Percentiles rank a stretch among this genome's conserved stretches.
Evolutionary conservation across 2,113 vertebrate genomes (phyloP).

Genomic region (Apodemus sylvaticus): DNA sequence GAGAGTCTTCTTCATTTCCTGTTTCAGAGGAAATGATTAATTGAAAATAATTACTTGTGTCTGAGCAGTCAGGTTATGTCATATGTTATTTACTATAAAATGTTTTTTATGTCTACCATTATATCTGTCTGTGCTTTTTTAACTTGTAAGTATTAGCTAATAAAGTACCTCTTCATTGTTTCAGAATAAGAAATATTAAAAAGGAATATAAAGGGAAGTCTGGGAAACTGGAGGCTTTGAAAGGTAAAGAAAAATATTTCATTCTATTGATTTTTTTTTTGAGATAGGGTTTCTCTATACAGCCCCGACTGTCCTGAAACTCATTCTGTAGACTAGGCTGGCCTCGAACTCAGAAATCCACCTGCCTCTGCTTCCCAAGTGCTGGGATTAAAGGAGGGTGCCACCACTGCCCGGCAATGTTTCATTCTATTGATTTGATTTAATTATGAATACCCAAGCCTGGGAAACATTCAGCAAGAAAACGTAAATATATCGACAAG

Average conservation of each 20-base stretch:
- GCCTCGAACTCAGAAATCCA: too few species aligned
- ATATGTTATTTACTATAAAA: background rate
- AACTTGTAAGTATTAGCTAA: background rate
- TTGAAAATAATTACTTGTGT: background rate
- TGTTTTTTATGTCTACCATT: background rate
- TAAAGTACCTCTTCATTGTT: conserved; percentile 32
- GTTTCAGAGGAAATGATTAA: background rate
- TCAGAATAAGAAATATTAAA: conserved; percentile 91
- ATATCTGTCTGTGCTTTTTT: background rate
- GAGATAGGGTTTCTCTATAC: too few species aligned
- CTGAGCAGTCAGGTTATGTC: background rate
- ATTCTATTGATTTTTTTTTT: background rate
- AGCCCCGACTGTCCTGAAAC: too few species aligned
- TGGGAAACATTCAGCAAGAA: background rate
- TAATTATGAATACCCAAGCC: background rate
- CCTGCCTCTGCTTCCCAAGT: too few species aligned
- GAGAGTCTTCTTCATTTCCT: background rate
- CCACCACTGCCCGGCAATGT: background rate
- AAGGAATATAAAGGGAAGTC: conserved; percentile 91
- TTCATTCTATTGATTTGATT: background rate
- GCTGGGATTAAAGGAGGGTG: too few species aligned
- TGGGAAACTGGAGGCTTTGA: conserved; percentile 89
- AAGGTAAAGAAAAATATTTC: conserved; percentile 84
- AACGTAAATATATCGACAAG: background rate
- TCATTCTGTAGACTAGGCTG: too few species aligned